Conservation (phyloP, 2,113 vertebrate species). For the Elaphurus davidianus region DNA sequence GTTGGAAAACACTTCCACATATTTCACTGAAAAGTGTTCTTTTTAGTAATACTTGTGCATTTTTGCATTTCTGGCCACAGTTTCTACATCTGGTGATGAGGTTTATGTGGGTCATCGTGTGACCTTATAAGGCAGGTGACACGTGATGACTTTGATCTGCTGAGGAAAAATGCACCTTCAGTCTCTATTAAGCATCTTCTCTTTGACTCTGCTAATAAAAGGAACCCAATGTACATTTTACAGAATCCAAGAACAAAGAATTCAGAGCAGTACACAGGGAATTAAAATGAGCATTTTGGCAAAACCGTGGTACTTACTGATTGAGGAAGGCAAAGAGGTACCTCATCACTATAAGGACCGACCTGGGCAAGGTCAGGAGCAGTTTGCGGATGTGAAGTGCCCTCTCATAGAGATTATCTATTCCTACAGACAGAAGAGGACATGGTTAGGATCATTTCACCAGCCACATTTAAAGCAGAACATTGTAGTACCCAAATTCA, state of each 20-base stretch:
- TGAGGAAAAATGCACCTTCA: conserved; percentile 43
- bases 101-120: background rate
- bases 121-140: background rate
- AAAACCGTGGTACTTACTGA: conserved; percentile 89
- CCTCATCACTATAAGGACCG: conserved; percentile 96
- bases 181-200: conserved; percentile 24
- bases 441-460: conserved; percentile 25
- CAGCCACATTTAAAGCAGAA: background rate
- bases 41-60: background rate
- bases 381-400: conserved; percentile 97
- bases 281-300: background rate
- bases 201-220: background rate
- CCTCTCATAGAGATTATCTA: conserved; percentile 97
- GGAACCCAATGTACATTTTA: conserved; percentile 14
- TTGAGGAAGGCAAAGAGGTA: conserved; percentile 99
- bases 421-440: conserved; percentile 84
- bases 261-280: background rate
- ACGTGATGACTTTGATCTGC: background rate
- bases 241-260: conserved; percentile 27
- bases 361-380: conserved; percentile 94
- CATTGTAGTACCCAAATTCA: background rate
- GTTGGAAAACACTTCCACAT: background rate
- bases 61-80: background rate
- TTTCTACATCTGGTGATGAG: conserved; percentile 10
- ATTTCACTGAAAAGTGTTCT: conserved; percentile 24